These are phyloP conservation scores for Arothron firmamentum DNA, from an alignment of 2,113 vertebrate genomes.

Conservation along the genomic window DNA sequence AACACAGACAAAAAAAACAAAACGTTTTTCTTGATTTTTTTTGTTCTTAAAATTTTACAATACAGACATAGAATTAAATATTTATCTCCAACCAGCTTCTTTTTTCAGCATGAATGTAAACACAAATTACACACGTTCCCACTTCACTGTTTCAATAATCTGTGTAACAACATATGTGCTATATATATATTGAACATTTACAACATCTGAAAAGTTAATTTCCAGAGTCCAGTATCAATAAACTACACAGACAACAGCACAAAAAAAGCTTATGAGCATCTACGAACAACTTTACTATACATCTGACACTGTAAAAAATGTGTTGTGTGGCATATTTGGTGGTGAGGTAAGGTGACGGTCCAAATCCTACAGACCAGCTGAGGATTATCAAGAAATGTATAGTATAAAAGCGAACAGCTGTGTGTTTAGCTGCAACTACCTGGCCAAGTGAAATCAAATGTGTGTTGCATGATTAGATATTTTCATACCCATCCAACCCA, in stretches of 20 bases:
- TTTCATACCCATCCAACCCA: too few relatives aligned
- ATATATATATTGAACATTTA: conserved; percentile 22
- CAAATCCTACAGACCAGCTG: not conserved
- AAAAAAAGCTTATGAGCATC: not conserved
- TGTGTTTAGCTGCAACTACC: too few relatives aligned
- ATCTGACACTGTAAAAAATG: not conserved
- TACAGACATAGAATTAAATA: conserved; percentile 24
- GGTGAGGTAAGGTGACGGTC: not conserved
- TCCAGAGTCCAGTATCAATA: too few relatives aligned
- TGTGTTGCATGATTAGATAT: too few relatives aligned
- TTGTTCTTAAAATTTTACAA: conserved; percentile 9
- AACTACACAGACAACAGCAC: not conserved
- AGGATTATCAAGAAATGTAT: not conserved
- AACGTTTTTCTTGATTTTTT: not conserved
- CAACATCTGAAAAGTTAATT: conserved; percentile 6
- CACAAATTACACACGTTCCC: conserved; percentile 14
- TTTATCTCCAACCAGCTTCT: not conserved
- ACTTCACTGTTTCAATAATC: not conserved
- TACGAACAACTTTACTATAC: not conserved
- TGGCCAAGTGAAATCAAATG: too few relatives aligned
- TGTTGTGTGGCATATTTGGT: not conserved
- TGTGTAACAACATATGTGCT: conserved; percentile 5
- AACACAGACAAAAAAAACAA: too few relatives aligned
- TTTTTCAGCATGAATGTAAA: conserved; percentile 5
- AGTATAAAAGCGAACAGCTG: too few relatives aligned